Percentiles rank a stretch among this genome's conserved stretches.
Conservation (phyloP, 2,113 vertebrate genomes). For the Thymallus thymallus region DNA sequence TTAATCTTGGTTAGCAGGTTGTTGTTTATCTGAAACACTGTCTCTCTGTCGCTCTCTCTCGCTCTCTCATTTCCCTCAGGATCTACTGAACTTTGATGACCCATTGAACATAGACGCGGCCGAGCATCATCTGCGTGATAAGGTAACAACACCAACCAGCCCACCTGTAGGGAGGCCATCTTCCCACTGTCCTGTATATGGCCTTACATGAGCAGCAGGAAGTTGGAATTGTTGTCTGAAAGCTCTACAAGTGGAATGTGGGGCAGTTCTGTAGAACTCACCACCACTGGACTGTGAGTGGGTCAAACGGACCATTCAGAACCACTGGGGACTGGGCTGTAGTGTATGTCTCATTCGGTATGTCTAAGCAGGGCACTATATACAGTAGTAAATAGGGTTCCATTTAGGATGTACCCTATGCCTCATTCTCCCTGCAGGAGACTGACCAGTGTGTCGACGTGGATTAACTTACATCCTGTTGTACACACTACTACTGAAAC, state of each 20-base stretch:
- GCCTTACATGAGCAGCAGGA: neutral
- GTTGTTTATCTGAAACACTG: neutral
- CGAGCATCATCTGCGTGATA: conserved; percentile 96
- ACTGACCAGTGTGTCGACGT: too few species aligned
- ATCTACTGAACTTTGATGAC: conserved; percentile 98
- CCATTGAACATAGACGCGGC: conserved; percentile 97
- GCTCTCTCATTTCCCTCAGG: conserved; percentile 67
- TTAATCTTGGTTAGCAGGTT: neutral
- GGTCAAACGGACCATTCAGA: neutral
- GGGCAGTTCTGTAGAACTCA: neutral
- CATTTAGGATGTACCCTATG: too few species aligned
- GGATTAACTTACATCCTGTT: too few species aligned
- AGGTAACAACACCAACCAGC: conserved; percentile 72
- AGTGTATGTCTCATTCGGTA: too few species aligned
- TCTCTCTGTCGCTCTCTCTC: conserved; percentile 11
- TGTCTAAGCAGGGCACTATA: too few species aligned
- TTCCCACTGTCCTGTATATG: neutral
- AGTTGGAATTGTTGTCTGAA: neutral
- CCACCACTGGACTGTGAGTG: neutral
- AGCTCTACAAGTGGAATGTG: neutral
- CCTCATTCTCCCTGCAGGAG: too few species aligned
- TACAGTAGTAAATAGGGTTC: too few species aligned
- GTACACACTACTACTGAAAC: too few species aligned
- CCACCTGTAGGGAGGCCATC: neutral
- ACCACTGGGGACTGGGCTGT: too few species aligned